A percentile compares a stretch with the other conserved stretches of the same genome.
phyloP scores from a whole-genome alignment of 2,888 invertebrate species.

The Patella ulyssiponensis region DNA sequence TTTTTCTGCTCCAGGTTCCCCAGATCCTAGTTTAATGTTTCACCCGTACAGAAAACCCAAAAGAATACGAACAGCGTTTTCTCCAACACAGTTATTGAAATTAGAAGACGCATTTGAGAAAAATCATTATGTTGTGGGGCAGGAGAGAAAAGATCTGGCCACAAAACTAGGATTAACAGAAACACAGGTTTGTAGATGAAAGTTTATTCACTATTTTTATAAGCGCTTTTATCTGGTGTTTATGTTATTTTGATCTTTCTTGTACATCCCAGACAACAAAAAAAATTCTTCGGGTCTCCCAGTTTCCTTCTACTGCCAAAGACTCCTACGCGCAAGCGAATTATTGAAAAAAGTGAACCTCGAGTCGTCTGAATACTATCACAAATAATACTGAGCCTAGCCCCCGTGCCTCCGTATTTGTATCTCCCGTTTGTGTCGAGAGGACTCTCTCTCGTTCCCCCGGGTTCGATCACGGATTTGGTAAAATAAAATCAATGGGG shows the following conservation, averaged over 20 bases:
- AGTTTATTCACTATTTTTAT: neutral
- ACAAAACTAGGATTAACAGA: constrained; percentile 93
- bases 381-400: no score
- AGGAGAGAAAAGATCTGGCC: constrained; percentile 97
- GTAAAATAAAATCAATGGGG: no score
- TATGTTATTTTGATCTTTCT: neutral
- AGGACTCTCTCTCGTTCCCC: constrained; percentile 23
- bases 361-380: no score
- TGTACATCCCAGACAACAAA: no score
- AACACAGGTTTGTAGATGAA: constrained; percentile 85
- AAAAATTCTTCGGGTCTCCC: no score
- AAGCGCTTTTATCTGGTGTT: neutral
- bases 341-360: no score
- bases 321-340: no score
- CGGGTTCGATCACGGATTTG: neutral
- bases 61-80: constrained; percentile 97
- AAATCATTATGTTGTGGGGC: constrained; percentile 99
- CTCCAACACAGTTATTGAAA: constrained; percentile 95
- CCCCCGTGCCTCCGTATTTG: no score
- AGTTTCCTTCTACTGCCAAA: no score
- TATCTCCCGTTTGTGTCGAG: no score
- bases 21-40: constrained; percentile 79
- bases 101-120: constrained; percentile 98
- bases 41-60: constrained; percentile 99
- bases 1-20: constrained; percentile 44